phyloP scores from a whole-genome alignment of 2,888 invertebrate species.

The Empis stercorea region DNA sequence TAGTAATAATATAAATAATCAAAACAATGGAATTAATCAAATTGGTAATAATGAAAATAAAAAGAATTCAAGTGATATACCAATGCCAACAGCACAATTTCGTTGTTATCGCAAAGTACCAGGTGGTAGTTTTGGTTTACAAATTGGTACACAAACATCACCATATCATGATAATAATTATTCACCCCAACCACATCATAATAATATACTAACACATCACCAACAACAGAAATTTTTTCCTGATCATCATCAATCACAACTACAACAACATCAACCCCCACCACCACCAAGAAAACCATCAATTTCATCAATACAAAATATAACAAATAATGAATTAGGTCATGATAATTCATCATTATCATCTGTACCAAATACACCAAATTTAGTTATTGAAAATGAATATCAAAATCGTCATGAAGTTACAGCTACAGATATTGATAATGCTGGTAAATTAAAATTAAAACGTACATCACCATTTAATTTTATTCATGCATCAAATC shows the following conservation, averaged over 20 bases:
- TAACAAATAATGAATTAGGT: slow-evolving; percentile 13
- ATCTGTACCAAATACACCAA: background rate
- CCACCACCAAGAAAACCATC: slow-evolving; percentile 1
- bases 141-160: slow-evolving; percentile 26
- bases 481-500: slow-evolving; percentile 59
- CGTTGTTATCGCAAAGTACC: slow-evolving; percentile 57
- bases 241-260: too few relatives aligned
- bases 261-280: background rate
- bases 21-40: slow-evolving; percentile 16
- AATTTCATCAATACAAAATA: slow-evolving; percentile 25
- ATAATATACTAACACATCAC: slow-evolving; percentile 7
- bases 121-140: slow-evolving; percentile 39
- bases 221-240: slow-evolving; percentile 8
- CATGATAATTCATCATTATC: background rate
- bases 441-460: slow-evolving; percentile 10
- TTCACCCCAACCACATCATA: slow-evolving; percentile 10
- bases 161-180: slow-evolving; percentile 11
- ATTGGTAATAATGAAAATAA: slow-evolving; percentile 14
- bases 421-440: too few relatives aligned
- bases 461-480: slow-evolving; percentile 41
- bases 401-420: background rate
- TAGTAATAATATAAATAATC: slow-evolving; percentile 19
- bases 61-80: slow-evolving; percentile 42
- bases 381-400: background rate
- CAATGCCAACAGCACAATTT: slow-evolving; percentile 67